Conservation (phyloP, 53 echinoderm and acorn worm species). For the Glandiceps talaboti region DNA sequence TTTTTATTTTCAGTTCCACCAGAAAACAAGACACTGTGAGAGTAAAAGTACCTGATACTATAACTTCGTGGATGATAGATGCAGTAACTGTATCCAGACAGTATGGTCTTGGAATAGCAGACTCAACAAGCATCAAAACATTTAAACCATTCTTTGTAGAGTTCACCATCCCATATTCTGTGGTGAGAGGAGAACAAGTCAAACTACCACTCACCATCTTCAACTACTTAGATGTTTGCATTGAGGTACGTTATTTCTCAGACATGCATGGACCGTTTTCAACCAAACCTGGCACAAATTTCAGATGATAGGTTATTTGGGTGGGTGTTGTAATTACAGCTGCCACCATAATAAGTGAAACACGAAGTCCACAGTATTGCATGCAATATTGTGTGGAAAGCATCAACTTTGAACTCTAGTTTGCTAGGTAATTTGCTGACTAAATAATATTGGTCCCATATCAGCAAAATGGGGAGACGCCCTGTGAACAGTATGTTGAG, state of each 20-base stretch:
- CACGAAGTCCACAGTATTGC: too few species aligned
- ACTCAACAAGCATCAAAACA: constrained; percentile 32
- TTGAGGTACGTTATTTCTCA: constrained; percentile 73
- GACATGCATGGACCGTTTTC: too few species aligned
- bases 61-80: constrained; percentile 81
- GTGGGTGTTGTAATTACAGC: too few species aligned
- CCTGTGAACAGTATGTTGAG: too few species aligned
- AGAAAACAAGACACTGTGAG: constrained; percentile 42
- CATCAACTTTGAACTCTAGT: too few species aligned
- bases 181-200: constrained; percentile 79
- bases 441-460: too few species aligned
- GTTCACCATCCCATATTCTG: constrained; percentile 75
- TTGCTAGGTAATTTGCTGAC: too few species aligned
- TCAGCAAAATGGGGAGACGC: too few species aligned
- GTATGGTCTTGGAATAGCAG: constrained; percentile 71
- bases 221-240: constrained; percentile 80
- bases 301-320: too few species aligned
- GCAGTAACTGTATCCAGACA: constrained; percentile 55
- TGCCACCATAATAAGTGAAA: too few species aligned
- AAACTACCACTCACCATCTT: constrained; percentile 71
- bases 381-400: too few species aligned
- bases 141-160: constrained; percentile 91
- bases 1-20: constrained; percentile 34
- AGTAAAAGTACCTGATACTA: constrained; percentile 67
- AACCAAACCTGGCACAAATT: too few species aligned